Evolutionary conservation across 2,888 invertebrate genomes (phyloP), one percentile per base, ranked within the genome.

Genomic region (Tenthredo livida): DNA sequence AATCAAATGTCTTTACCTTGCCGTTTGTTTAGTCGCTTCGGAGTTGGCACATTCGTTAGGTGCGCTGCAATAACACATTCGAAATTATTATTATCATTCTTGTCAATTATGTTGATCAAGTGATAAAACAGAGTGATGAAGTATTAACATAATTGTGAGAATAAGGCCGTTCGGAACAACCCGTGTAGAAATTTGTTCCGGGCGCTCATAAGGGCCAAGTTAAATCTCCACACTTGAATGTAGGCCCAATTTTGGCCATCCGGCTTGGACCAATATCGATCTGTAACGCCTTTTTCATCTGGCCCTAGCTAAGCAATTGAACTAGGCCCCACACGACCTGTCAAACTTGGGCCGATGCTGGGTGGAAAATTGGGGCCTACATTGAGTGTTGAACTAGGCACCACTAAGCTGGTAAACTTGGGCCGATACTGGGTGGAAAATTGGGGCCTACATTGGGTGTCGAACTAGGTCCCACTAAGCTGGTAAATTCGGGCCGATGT

Each of bases 171-270:
- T n/a, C n/a, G n/a, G n/a, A n/a, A n/a, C n/a, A n/a, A n/a, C 37
- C 72, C 75, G 75, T 75, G 75, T 75, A 47, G 75, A 75, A 75
- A 47, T 75, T 75, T 25, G 43, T 75, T 15, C 10, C n/a, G 9
- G 75, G 75, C 75, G 47, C 75, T 75, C 47, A 25, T 25, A 47
- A 25, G 75, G 75, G 75, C 75, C 75, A 25, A 47, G 47, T 47
- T 47, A 47, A 43, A 25, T 75, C 47, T 75, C 75, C 37, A 33
- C 47, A 50, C 47, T 21, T 50, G 12, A 12, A 47, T 75, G 9
- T 43, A 75, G 75, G 75, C 75, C 75, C 75, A 75, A 43, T 12
- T 47, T 75, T 75, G 29, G 75, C n/a, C 43, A 15, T 25, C 75
- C 12, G 47, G 21, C 2, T 75, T 75, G 75, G 75, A 25, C 12